Evolutionary conservation across 2,797 vertebrate genomes (phyloP), one percentile per base, ranked within the genome.

Genomic region (Enteromius viviparus): DNA sequence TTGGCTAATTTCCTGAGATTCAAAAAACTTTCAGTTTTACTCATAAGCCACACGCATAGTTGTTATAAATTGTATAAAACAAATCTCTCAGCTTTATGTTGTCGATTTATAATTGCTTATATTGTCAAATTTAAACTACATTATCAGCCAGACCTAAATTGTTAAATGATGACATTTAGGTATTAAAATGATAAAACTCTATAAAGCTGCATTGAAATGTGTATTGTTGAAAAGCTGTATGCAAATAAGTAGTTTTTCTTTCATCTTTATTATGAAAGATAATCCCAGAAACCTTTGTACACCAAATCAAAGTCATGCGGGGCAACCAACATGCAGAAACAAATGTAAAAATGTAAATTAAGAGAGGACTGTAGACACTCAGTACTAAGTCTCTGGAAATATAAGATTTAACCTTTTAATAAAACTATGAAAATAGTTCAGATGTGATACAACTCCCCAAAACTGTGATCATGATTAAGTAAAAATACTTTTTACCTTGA

Each of bases 1-100:
- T 76, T 82, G 60, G 71, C 64, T 9, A 62, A 76, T 55, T 49
- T 80, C 66, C 68, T 79, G 58, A 74, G n/a, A 81, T 81, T 81
- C 21, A 81, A 60, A 72, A 3, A 64, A 65, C 60, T 74, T 81
- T 49, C 70, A 26, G 58, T 81, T 74, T 81, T 81, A 37, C 69
- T 64, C 37, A 6, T 17, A 58, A 15, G 69, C 29, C 42, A 64
- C 69, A 47, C 6, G 45, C 14, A 47, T 17, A 26, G 45, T 45
- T 68, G 6, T 45, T 7, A 42, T 40, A 42, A 68, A 68, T 23
- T 69, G 6, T 42, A 23, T 15, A 29, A 23, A 29, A 62, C 12
- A 6, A 26, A 26, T 29, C 5, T 40, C 37, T 40, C n/a, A 55
- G 55, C 21, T 21, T n/a, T n/a, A 55, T 53, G 51, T 53, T 53